These are phyloP conservation scores for Apostichopus leukothele DNA, from an alignment of 53 echinoderm and acorn worm species.

Conservation along the genomic window DNA sequence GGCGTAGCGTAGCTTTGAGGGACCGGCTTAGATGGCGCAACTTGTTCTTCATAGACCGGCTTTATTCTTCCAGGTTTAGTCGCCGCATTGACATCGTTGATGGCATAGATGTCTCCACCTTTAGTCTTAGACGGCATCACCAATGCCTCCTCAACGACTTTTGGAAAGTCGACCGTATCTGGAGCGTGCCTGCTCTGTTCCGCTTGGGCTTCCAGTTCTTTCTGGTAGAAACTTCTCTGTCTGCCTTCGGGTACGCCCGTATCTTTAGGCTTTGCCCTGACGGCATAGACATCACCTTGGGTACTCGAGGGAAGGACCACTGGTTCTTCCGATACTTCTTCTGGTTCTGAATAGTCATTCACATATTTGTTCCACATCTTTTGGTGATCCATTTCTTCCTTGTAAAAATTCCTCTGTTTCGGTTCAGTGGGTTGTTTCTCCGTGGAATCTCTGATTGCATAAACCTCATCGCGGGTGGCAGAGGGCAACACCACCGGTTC, in stretches of 20 bases:
- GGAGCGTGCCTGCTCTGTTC: conserved; percentile 35
- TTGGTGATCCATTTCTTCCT: conserved; percentile 40
- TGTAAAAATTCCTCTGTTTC: conserved; percentile 27
- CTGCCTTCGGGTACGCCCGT: not conserved
- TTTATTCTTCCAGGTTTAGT: conserved; percentile 41
- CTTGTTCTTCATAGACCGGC: conserved; percentile 7
- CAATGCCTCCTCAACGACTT: conserved; percentile 12
- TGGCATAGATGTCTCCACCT: conserved; percentile 9
- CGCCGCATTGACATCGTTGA: not conserved
- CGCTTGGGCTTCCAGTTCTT: conserved; percentile 33
- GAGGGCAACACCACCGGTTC: conserved; percentile 45
- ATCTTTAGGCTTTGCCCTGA: conserved; percentile 19
- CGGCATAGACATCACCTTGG: conserved; percentile 27
- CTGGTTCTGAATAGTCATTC: conserved; percentile 14
- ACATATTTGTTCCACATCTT: conserved; percentile 23
- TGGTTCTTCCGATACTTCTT: conserved; percentile 16
- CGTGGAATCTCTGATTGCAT: conserved; percentile 9
- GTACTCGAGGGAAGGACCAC: conserved; percentile 10
- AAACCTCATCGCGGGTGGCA: conserved; percentile 22
- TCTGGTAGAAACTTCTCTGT: conserved; percentile 18
- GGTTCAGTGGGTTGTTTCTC: not conserved
- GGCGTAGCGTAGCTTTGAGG: not conserved
- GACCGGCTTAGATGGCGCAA: not conserved
- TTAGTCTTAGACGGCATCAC: conserved; percentile 22
- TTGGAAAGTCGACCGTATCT: not conserved